phyloP scores from a whole-genome alignment of 2,797 vertebrate species.

The Sebastes trivittatus region DNA sequence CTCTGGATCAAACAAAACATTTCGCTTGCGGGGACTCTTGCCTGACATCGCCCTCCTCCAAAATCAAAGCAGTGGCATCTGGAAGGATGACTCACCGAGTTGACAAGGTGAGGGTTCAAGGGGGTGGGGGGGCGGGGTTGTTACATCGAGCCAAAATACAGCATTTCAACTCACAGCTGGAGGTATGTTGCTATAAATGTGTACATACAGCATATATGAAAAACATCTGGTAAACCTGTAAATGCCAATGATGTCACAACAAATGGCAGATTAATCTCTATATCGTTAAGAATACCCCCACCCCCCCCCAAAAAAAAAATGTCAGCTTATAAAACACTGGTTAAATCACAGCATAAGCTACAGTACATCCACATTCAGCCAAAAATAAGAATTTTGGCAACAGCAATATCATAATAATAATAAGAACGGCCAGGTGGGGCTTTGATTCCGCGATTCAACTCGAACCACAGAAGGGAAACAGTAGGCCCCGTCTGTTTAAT shows the following conservation, averaged over 20 bases:
- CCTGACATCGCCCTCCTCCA: slow-evolving; percentile 48
- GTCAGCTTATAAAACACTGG: slow-evolving; percentile 50
- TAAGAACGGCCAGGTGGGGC: slow-evolving; percentile 13
- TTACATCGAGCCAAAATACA: slow-evolving; percentile 40
- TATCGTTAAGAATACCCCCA: slow-evolving; percentile 8
- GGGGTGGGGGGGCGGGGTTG: neutral
- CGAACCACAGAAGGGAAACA: slow-evolving; percentile 37
- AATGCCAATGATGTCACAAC: slow-evolving; percentile 52
- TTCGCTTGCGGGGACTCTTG: slow-evolving; percentile 47
- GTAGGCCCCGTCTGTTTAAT: slow-evolving; percentile 60
- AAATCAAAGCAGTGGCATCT: slow-evolving; percentile 67
- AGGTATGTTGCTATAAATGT: slow-evolving; percentile 47
- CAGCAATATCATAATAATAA: slow-evolving; percentile 23
- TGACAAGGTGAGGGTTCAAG: slow-evolving; percentile 56
- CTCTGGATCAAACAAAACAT: slow-evolving; percentile 59
- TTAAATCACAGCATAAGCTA: slow-evolving; percentile 53
- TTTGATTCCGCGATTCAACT: slow-evolving; percentile 38
- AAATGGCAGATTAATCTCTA: slow-evolving; percentile 54
- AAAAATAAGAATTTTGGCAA: slow-evolving; percentile 49
- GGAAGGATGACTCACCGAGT: slow-evolving; percentile 59
- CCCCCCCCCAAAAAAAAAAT: neutral
- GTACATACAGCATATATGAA: slow-evolving; percentile 46
- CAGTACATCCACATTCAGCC: slow-evolving; percentile 66
- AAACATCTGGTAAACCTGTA: slow-evolving; percentile 41
- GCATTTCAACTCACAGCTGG: slow-evolving; percentile 37